Percentiles rank a stretch among this genome's conserved stretches.
Conservation (phyloP, 1,140 invertebrate species). For the Micrasema minimum region DNA sequence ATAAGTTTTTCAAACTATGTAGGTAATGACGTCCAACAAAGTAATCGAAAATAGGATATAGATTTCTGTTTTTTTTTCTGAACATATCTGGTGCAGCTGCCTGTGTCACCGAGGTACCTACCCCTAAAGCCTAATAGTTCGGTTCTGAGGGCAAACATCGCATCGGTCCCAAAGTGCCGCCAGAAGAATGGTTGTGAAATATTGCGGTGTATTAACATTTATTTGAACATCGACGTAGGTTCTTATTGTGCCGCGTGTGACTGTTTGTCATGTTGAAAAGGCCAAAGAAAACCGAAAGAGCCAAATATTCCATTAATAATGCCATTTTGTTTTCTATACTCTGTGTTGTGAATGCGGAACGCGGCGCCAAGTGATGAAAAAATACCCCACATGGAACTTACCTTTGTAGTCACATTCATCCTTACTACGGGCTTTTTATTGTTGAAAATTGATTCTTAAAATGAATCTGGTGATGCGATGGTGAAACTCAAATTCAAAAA, state of each 20-base stretch:
- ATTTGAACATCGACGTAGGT: conserved; percentile 50
- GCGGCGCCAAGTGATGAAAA: conserved; percentile 45
- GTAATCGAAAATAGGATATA: too few relatives aligned
- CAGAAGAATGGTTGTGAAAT: conserved; percentile 51
- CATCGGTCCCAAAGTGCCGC: conserved; percentile 44
- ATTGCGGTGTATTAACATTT: conserved; percentile 53
- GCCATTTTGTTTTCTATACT: conserved; percentile 41
- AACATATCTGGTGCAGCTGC: background rate
- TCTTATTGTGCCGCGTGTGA: conserved; percentile 44
- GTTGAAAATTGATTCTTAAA: too few relatives aligned
- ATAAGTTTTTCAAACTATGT: too few relatives aligned
- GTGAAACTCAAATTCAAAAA: too few relatives aligned
- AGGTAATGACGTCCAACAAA: too few relatives aligned
- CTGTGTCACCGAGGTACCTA: background rate
- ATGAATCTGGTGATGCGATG: too few relatives aligned
- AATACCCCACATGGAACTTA: background rate
- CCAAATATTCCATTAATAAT: conserved; percentile 53
- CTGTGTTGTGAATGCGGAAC: conserved; percentile 38
- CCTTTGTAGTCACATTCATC: too few relatives aligned
- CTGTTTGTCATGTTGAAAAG: conserved; percentile 51
- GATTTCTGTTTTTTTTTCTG: too few relatives aligned
- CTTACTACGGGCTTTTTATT: too few relatives aligned
- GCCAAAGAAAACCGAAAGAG: conserved; percentile 50
- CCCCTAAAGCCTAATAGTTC: background rate
- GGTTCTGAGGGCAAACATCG: conserved; percentile 35